Base-by-base conservation (phyloP, 2,888 invertebrate genomes). In the Hypolimnas misippus region DNA sequence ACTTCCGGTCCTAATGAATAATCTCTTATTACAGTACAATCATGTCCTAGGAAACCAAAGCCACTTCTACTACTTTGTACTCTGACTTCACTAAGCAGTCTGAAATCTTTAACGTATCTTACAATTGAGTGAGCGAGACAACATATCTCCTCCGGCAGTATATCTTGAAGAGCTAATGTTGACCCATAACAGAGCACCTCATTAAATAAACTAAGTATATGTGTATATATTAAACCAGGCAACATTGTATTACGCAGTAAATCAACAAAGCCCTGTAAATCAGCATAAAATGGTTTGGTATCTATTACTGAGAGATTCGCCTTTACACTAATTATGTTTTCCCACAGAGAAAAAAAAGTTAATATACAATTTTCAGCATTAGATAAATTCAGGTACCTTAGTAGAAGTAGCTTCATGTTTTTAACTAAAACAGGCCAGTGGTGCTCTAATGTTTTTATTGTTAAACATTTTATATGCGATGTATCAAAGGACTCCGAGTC, bases 161-260 rank as follows among this genome's bases (percentile, higher is more conserved):
- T 94, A 82, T 97, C 97, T 86, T 98, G 97, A 70, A 98, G 88
- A 0, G 97, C 97, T 72, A 98, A 88, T 33, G 98, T 98, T 69
- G 97, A 97, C 2, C 97, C 97, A 82, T 98, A 98, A 84, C 98
- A 98, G 56, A 98, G 86, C 7, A 97, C 97, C 87, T 98, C 97
- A 83, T 97, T 97, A 73, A 97, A 97, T 33, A 98, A 90, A 72
- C 96, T 96, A 66, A 98, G 84, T 76, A 97, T 92, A 85, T 97
- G 97, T 74, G 96, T 95, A 94, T 97, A 97, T 71, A 97, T 94
- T 52, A 97, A 93, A 67, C 96, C 94, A 0, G 97, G 96, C n/a
- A 97, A 88, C 70, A 94, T 92, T 61, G 94, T 94, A 79, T 94
- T 95, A 49, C 94, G 91, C 60, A 96, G 83, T 65, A 96, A 87